These are phyloP conservation scores for Polyodon spathula DNA, from an alignment of 2,113 vertebrate genomes.

Conservation along the genomic window DNA sequence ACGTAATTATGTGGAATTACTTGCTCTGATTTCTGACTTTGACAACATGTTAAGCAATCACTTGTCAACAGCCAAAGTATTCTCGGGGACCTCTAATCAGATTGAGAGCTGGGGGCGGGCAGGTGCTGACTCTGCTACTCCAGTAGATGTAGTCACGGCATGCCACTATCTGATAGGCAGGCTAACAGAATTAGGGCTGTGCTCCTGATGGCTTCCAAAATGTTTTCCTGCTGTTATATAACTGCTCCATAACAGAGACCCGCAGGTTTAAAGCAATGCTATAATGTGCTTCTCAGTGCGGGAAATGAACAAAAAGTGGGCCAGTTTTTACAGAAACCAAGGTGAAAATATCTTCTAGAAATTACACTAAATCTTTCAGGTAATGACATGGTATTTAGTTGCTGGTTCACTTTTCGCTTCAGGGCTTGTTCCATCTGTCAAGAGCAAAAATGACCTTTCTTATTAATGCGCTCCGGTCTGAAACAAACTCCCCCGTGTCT, in stretches of 20 bases:
- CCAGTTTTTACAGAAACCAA: not conserved
- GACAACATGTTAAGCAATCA: no score
- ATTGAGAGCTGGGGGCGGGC: no score
- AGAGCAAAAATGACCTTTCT: conserved; percentile 5
- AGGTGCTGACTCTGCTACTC: no score
- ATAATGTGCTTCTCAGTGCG: not conserved
- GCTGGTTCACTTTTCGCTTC: not conserved
- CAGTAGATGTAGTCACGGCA: no score
- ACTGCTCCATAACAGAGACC: not conserved
- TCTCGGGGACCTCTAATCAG: no score
- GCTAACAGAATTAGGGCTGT: not conserved
- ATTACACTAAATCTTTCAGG: conserved; percentile 5
- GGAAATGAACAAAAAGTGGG: conserved; percentile 4
- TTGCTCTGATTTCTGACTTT: no score
- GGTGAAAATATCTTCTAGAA: not conserved
- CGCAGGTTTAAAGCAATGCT: not conserved
- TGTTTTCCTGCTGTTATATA: not conserved
- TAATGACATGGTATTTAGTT: conserved; percentile 6
- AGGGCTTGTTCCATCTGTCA: not conserved
- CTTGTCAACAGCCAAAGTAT: no score
- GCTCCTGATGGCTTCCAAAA: not conserved
- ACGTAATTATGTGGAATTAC: no score
- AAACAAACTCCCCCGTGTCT: conserved; percentile 13
- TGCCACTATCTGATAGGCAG: no score
- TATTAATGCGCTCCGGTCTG: conserved; percentile 19